These are phyloP conservation scores for Pygocentrus nattereri DNA, from an alignment of 2,797 vertebrate species.

Conservation along the genomic window DNA sequence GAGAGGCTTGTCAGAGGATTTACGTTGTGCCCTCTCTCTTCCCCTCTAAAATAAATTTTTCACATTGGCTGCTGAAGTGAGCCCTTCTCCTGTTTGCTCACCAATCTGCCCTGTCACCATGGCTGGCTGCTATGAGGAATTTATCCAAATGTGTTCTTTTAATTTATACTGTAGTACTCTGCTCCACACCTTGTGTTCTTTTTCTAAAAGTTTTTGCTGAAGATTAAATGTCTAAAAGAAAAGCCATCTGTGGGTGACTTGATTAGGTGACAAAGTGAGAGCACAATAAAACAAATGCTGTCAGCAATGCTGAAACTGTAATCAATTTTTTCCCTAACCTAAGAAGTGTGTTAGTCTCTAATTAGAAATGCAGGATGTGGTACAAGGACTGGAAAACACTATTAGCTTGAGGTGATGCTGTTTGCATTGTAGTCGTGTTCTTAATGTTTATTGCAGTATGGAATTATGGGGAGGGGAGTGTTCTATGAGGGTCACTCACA, in stretches of 20 bases:
- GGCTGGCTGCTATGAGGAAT: background rate
- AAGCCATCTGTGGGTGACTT: slow-evolving; percentile 59
- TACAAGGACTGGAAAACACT: background rate
- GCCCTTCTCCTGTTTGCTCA: slow-evolving; percentile 3
- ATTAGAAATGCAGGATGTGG: slow-evolving; percentile 1
- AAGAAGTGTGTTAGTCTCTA: background rate
- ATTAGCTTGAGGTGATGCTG: background rate
- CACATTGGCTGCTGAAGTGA: background rate
- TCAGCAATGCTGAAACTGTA: slow-evolving; percentile 65
- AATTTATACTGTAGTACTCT: slow-evolving; percentile 61
- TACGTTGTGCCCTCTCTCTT: background rate
- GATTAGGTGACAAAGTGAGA: slow-evolving; percentile 72
- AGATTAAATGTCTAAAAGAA: slow-evolving; percentile 68
- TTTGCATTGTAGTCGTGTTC: background rate
- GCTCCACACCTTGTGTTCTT: slow-evolving; percentile 57
- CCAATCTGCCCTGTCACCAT: background rate
- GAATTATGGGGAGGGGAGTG: background rate
- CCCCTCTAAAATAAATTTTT: slow-evolving; percentile 9
- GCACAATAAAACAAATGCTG: slow-evolving; percentile 70
- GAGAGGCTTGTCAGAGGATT: slow-evolving; percentile 1
- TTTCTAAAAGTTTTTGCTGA: slow-evolving; percentile 61
- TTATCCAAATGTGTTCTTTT: slow-evolving; percentile 51
- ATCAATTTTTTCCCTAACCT: slow-evolving; percentile 16
- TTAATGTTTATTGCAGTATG: background rate
- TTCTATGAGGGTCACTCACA: background rate